Evolutionary conservation across 37 sponge, comb jelly and placozoan species (phyloP).

Genomic region (Spongilla lacustris): DNA sequence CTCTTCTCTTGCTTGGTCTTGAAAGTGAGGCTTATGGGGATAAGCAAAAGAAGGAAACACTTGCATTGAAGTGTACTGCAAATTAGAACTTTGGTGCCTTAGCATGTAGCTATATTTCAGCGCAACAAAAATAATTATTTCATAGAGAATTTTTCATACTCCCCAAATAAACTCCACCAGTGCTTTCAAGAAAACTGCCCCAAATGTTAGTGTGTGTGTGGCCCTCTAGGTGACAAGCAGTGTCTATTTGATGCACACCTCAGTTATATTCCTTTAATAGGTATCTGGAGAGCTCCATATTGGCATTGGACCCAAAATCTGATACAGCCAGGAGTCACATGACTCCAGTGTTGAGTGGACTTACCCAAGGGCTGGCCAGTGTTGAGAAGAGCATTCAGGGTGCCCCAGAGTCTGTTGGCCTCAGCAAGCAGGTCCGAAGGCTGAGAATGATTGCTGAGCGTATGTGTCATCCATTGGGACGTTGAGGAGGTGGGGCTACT

Average conservation of each 20-base stretch:
- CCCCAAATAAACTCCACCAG: too few relatives aligned
- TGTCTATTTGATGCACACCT: neutral
- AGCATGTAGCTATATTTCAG: too few relatives aligned
- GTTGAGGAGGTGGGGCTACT: neutral
- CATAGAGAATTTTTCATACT: too few relatives aligned
- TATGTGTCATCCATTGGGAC: slow-evolving; percentile 20
- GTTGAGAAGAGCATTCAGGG: slow-evolving; percentile 28
- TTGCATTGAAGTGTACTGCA: too few relatives aligned
- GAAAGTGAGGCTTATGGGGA: too few relatives aligned
- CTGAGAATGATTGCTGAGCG: slow-evolving; percentile 51
- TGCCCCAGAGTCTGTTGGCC: neutral
- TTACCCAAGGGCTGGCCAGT: slow-evolving; percentile 38
- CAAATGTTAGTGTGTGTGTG: neutral
- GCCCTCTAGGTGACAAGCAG: too few relatives aligned
- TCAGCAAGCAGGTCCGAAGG: slow-evolving; percentile 22
- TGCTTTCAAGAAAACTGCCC: neutral
- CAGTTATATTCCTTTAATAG: too few relatives aligned
- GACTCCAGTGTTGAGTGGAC: slow-evolving; percentile 44
- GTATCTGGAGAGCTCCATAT: slow-evolving; percentile 71
- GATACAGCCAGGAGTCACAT: slow-evolving; percentile 69
- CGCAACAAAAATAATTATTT: too few relatives aligned
- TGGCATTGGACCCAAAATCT: slow-evolving; percentile 64
- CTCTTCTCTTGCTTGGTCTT: too few relatives aligned
- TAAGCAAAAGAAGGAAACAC: too few relatives aligned
- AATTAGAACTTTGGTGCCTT: too few relatives aligned